A percentile compares a stretch with the other conserved stretches of the same genome.
Evolutionary conservation across 2,888 invertebrate genomes (phyloP).

Genomic region (Himalopsyche japonica): DNA sequence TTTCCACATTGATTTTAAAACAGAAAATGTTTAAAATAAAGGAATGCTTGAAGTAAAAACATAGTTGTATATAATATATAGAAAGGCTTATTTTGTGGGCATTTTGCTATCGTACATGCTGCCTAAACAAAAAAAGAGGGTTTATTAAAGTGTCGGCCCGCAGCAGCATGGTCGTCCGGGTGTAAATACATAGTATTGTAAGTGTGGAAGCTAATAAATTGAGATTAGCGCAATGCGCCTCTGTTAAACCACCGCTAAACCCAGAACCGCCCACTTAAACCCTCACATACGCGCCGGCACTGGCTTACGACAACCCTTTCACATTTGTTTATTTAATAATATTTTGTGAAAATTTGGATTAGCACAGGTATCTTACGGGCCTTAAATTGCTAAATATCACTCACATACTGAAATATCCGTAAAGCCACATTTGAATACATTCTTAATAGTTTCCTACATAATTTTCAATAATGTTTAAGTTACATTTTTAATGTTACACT

Average conservation of each 20-base stretch:
- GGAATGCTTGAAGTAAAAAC: no score
- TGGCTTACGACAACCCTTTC: slow-evolving; percentile 42
- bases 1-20: no score
- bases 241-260: slow-evolving; percentile 35
- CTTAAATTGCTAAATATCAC: slow-evolving; percentile 51
- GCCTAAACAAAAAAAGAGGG: not conserved
- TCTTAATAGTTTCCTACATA: no score
- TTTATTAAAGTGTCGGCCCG: slow-evolving; percentile 33
- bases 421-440: no score
- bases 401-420: no score
- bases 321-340: slow-evolving; percentile 47
- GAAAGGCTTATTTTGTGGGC: not conserved
- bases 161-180: not conserved
- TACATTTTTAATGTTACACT: no score
- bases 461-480: no score
- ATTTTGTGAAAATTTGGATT: slow-evolving; percentile 51
- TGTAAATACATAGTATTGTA: slow-evolving; percentile 3
- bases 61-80: no score
- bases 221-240: slow-evolving; percentile 40
- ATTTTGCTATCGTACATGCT: not conserved
- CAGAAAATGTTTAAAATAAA: not conserved
- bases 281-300: slow-evolving; percentile 5
- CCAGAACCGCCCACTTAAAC: slow-evolving; percentile 31
- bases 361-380: slow-evolving; percentile 54
- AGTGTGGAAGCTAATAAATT: slow-evolving; percentile 36